A percentile compares a stretch with the other conserved stretches of the same genome.
These are phyloP conservation scores for Linnaemya tessellans DNA, from an alignment of 2,888 invertebrate genomes.

Conservation along the genomic window DNA sequence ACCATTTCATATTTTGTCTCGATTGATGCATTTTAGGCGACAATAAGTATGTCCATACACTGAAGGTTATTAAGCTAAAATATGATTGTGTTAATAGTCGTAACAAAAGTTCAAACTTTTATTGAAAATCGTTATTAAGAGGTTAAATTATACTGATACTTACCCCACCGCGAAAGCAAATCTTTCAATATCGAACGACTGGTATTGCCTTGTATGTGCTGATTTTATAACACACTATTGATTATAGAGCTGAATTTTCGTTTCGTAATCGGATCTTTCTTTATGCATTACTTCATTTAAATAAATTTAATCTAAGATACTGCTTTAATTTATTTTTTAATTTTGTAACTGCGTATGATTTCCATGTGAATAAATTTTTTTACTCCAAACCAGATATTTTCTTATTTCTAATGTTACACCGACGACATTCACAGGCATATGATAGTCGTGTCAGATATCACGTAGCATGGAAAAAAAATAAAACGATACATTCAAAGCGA, in stretches of 20 bases:
- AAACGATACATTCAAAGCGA: too few relatives aligned
- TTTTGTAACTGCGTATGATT: neutral
- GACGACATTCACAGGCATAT: constrained; percentile 16
- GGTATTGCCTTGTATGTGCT: neutral
- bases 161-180: neutral
- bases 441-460: constrained; percentile 39
- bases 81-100: too few relatives aligned
- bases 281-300: neutral
- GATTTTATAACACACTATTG: neutral
- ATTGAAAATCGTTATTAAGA: neutral
- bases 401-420: neutral
- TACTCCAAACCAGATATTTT: constrained; percentile 3
- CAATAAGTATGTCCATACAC: too few relatives aligned
- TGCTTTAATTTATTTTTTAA: constrained; percentile 3
- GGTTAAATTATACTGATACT: neutral
- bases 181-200: neutral
- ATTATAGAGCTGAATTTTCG: constrained; percentile 7
- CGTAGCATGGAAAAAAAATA: neutral
- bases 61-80: too few relatives aligned
- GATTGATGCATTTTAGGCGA: too few relatives aligned
- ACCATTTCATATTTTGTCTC: too few relatives aligned
- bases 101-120: too few relatives aligned
- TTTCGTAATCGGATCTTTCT: constrained; percentile 41
- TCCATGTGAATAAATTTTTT: constrained; percentile 7
- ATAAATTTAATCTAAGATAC: neutral